phyloP scores from a whole-genome alignment of 2,797 vertebrate species.

The Chloroceryle amazona region DNA sequence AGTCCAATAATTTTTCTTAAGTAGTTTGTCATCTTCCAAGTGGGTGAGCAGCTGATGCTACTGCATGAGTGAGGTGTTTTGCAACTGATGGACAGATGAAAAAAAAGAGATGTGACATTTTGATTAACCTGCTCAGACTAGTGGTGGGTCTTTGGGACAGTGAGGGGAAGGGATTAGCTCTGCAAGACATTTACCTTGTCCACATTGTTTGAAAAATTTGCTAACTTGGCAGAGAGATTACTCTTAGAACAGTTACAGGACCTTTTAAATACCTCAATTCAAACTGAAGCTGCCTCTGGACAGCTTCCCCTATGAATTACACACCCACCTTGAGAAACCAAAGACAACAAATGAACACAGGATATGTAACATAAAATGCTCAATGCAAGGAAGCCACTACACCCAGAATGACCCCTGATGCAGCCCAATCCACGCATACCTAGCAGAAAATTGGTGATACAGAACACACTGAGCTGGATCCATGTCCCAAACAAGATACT shows the following conservation, averaged over 20 bases:
- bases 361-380: neutral
- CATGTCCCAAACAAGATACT: neutral
- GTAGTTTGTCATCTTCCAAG: neutral
- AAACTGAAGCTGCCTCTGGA: neutral
- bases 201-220: neutral
- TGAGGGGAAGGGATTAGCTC: neutral
- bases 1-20: neutral
- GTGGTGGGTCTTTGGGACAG: neutral
- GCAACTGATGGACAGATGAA: neutral
- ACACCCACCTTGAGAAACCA: rapidly evolving
- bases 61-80: neutral
- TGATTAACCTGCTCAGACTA: neutral
- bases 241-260: neutral
- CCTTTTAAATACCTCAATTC: neutral
- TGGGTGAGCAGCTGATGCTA: neutral
- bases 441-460: neutral
- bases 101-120: neutral
- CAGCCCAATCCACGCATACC: neutral
- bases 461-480: neutral
- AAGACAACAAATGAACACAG: neutral
- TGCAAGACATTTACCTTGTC: neutral
- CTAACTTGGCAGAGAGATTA: neutral
- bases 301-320: neutral
- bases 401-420: neutral
- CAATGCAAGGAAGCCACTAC: neutral